These are phyloP conservation scores for Tachysurus fulvidraco DNA, from an alignment of 2,113 vertebrate species.

Conservation along the genomic window DNA sequence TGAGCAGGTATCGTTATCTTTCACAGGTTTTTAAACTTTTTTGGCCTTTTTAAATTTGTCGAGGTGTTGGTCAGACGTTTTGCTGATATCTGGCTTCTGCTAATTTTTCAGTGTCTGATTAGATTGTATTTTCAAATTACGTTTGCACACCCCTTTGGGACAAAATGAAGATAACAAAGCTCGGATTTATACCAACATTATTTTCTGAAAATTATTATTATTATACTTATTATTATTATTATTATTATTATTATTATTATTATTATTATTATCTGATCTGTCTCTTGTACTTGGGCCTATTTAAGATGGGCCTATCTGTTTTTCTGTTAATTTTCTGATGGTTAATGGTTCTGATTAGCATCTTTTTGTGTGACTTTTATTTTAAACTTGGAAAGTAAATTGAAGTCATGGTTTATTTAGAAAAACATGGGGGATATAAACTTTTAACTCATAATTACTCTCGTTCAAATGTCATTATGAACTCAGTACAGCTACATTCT, in stretches of 20 bases:
- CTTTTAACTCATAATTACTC: background rate
- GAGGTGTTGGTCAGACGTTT: too few relatives aligned
- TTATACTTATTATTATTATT: too few relatives aligned
- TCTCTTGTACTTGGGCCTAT: background rate
- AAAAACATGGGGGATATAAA: background rate
- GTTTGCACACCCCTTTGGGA: background rate
- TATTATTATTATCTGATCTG: too few relatives aligned
- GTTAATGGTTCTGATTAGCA: too few relatives aligned
- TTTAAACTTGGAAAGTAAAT: background rate
- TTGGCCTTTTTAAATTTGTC: too few relatives aligned
- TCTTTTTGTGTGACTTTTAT: background rate
- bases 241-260: too few relatives aligned
- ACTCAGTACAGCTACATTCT: background rate
- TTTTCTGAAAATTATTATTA: too few relatives aligned
- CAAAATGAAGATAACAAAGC: background rate
- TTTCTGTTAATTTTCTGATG: too few relatives aligned
- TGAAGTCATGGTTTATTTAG: background rate
- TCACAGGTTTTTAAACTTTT: too few relatives aligned
- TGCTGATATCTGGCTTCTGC: too few relatives aligned
- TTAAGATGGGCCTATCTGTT: too few relatives aligned
- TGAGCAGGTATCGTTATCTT: too few relatives aligned
- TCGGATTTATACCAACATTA: background rate
- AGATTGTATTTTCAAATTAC: background rate
- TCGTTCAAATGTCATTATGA: background rate
- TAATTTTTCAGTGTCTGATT: background rate